These are phyloP conservation scores for Azorinus chamasolen DNA, from an alignment of 2,888 invertebrate genomes.

Conservation along the genomic window DNA sequence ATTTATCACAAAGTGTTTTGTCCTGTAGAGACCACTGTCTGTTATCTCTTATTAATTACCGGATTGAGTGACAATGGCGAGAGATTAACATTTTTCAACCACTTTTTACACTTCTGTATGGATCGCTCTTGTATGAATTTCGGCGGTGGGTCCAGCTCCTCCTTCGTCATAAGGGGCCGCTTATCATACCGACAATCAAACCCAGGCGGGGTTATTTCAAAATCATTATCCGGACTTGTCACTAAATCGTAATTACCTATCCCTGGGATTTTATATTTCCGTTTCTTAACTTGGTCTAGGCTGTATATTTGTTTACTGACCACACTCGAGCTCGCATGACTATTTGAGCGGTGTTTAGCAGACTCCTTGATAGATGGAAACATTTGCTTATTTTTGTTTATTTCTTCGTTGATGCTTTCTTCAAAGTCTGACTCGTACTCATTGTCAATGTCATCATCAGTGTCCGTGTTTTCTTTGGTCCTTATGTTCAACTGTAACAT, in stretches of 20 bases:
- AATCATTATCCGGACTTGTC: constrained; percentile 48
- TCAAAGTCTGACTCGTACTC: constrained; percentile 1
- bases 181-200: constrained; percentile 53
- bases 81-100: constrained; percentile 48
- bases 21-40: too few species aligned
- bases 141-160: constrained; percentile 47
- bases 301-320: constrained; percentile 13
- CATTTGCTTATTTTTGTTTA: constrained; percentile 19
- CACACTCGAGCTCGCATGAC: neutral
- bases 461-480: constrained; percentile 16
- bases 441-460: constrained; percentile 14
- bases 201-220: constrained; percentile 63
- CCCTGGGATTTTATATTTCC: constrained; percentile 56
- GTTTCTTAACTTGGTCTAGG: constrained; percentile 33
- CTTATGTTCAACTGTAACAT: constrained; percentile 10
- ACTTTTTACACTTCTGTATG: constrained; percentile 53
- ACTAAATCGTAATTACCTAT: constrained; percentile 57
- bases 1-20: too few species aligned
- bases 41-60: constrained; percentile 16
- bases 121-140: constrained; percentile 43
- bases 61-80: constrained; percentile 55
- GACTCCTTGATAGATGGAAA: constrained; percentile 39
- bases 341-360: neutral
- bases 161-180: constrained; percentile 44
- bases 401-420: neutral